Base-by-base conservation (phyloP, 2,797 vertebrate genomes). In the Crypturellus tataupa region DNA sequence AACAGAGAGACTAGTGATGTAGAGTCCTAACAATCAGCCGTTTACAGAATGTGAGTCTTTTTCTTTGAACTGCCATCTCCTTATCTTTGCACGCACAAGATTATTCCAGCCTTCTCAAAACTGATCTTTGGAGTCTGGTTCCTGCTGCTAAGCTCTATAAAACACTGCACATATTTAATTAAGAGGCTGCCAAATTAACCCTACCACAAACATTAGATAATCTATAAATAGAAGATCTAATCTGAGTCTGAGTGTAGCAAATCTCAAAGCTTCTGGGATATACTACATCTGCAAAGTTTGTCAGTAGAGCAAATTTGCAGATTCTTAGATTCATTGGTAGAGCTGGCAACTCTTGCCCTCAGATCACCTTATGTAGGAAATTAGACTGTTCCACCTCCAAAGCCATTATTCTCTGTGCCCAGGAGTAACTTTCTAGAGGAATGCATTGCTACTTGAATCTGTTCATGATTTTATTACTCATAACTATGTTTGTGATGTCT, bases 211-310 rank as follows among this genome's bases (percentile, higher is more conserved):
- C 12, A 29, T 80, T 75, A 65, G 39, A 86, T 78, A 81, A 77
- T 88, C 89, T 87, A 79, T 78, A 95, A 93, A 89, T n/a, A 94
- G 42, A 65, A 80, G 40, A 71, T 68, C 60, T 58, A 85, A 82
- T 84, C 56, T 82, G 35, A 82, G 49, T 53, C 47, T 85, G 12
- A 8, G 14, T 60, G 7, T 49, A 87, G 70, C 14, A 62, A 88
- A 88, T 82, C 56, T 51, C 11, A 76, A 60, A 90, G 21, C 15
- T 62, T 80, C 63, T 11, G 23, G 0, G 1, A n/a, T 86, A 19
- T 59, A 51, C 35, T 77, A 46, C 9, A 39, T 37, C n/a, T 10
- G 20, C 33, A 76, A 35, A n/a, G 2, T 56, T 90, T 73, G 21
- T 29, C 88, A 87, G 31, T 33, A 90, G 80, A 64, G 2, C 6